These are phyloP conservation scores for Nephotettix cincticeps DNA, from an alignment of 1,140 invertebrate genomes.

Conservation along the genomic window DNA sequence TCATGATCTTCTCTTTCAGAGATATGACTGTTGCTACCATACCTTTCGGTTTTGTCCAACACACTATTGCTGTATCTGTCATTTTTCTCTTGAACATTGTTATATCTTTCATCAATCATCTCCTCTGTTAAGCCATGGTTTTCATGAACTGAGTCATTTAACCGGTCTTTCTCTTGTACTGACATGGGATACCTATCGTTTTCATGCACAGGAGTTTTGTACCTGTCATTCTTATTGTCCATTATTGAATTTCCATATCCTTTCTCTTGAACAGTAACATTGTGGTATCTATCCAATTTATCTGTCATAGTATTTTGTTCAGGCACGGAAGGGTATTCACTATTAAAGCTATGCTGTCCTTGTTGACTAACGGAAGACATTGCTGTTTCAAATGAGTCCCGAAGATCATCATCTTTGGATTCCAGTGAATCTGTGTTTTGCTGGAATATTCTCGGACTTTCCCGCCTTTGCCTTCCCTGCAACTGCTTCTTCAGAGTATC, in stretches of 20 bases:
- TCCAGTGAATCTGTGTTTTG: slow-evolving; percentile 57
- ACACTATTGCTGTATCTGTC: neutral
- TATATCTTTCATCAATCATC: slow-evolving; percentile 4
- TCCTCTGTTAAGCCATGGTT: neutral
- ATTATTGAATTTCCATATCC: neutral
- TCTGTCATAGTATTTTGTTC: slow-evolving; percentile 1
- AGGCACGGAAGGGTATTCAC: slow-evolving; percentile 15
- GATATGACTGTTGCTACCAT: slow-evolving; percentile 10
- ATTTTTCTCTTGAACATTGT: neutral
- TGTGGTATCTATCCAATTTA: neutral
- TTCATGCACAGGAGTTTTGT: neutral
- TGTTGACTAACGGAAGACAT: slow-evolving; percentile 53
- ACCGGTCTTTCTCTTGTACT: neutral
- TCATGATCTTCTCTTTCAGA: neutral
- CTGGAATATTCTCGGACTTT: slow-evolving; percentile 40
- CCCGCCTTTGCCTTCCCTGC: slow-evolving; percentile 30
- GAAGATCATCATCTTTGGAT: slow-evolving; percentile 55
- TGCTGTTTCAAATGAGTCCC: slow-evolving; percentile 60
- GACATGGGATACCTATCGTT: neutral
- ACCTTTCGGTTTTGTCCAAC: neutral
- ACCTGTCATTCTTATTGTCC: slow-evolving; percentile 19
- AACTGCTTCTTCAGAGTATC: slow-evolving; percentile 37
- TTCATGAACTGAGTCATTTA: neutral
- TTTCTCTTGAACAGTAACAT: neutral
- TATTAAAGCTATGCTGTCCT: slow-evolving; percentile 15